Evolutionary conservation across 2,888 invertebrate species (phyloP), one percentile per base, ranked within the genome.

Genomic region (Nysson spinosus): DNA sequence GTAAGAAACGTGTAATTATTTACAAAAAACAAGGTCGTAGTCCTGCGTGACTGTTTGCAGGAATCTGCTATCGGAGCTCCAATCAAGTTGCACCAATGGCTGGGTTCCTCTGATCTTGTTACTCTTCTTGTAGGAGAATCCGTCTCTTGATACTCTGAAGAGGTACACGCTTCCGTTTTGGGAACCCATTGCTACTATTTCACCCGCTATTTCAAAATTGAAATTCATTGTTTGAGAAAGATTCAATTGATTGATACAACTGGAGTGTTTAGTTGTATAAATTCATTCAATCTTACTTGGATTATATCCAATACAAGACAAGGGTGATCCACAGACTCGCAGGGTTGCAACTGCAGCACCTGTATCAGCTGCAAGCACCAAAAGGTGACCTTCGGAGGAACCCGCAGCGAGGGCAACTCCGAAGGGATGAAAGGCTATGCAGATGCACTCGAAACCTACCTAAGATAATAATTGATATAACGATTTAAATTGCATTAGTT

Each of bases 31-130:
- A 46, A 96, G 88, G 85, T 97, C 96, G 78, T 95, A 96, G 84
- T 97, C 96, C 58, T 95, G 94, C 11, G 96, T 95, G 49, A 95
- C 95, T 0, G 96, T 95, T 88, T 96, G 96, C 57, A 97, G 88
- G 84, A 92, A 95, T 83, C 92, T 93, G 55, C 96, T 95, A 83
- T 97, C 96, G 32, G 93, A 92, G 85, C 96, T 96, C 96, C 96
- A 97, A 85, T 97, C 97, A 50, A 97, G 88, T 80, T 96, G 95
- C 61, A 94, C 92, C 2, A 97, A 89, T 0, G 95, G 94, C 81
- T 96, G 96, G 0, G 94, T 92, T 0, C 96, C 96, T 11, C 95
- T 90, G 61, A 96, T 95, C 88, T 95, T 96, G 83, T 95, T 95
- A 9, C 94, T 94, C 83, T 96, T 95, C 83, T 95, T 95, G 87